Conservation (phyloP, 2,113 vertebrate species). For the Salminus brasiliensis region DNA sequence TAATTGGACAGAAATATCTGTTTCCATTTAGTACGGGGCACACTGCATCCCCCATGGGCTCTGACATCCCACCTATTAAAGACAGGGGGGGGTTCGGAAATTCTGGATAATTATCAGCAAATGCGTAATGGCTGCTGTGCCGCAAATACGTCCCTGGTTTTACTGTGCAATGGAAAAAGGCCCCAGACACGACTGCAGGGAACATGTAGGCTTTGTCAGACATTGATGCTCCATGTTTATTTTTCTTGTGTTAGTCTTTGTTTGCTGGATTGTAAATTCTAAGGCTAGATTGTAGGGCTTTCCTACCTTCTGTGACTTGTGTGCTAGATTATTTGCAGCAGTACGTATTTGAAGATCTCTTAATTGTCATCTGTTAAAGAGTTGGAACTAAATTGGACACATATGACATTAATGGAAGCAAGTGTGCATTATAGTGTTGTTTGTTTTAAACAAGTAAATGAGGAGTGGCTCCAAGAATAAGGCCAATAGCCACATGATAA, state of each 20-base stretch:
- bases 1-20: conserved; percentile 57
- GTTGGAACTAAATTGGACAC: conserved; percentile 48
- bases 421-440: conserved; percentile 43
- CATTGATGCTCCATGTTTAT: not conserved
- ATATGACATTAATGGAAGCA: conserved; percentile 36
- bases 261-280: not conserved
- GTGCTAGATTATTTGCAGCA: not conserved
- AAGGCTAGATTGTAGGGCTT: not conserved
- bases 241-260: not conserved
- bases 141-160: conserved; percentile 61
- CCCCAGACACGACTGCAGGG: conserved; percentile 32
- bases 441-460: conserved; percentile 48
- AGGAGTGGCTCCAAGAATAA: conserved; percentile 11
- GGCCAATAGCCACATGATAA: not conserved
- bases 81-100: conserved; percentile 60
- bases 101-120: conserved; percentile 26
- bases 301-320: not conserved
- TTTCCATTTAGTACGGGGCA: conserved; percentile 63
- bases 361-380: not conserved
- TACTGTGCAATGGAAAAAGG: conserved; percentile 59
- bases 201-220: conserved; percentile 3
- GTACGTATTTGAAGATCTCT: conserved; percentile 9
- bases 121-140: conserved; percentile 33
- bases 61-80: conserved; percentile 68
- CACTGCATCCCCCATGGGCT: conserved; percentile 46